phyloP scores from a whole-genome alignment of 2,888 invertebrate species.

The Tetranychus piercei region DNA sequence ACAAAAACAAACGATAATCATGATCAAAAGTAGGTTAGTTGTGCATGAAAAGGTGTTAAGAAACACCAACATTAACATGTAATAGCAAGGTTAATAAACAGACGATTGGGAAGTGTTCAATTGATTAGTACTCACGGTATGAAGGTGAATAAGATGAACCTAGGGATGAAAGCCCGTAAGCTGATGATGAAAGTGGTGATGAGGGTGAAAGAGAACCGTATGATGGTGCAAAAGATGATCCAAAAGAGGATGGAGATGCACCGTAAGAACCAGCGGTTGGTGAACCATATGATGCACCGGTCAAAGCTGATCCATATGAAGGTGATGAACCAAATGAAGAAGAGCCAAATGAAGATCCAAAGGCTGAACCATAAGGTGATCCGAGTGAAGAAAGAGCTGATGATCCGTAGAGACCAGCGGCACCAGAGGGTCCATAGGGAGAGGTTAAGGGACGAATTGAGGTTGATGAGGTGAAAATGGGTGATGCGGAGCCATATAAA shows the following conservation, averaged over 20 bases:
- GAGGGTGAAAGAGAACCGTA: background rate
- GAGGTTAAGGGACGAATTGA: background rate
- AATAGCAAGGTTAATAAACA: background rate
- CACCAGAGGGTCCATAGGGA: background rate
- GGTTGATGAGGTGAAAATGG: constrained; percentile 10
- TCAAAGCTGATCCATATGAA: background rate
- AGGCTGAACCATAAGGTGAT: background rate
- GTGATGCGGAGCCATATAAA: background rate
- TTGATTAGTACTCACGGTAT: background rate
- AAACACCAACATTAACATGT: too few relatives aligned
- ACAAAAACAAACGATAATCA: background rate
- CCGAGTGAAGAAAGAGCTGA: background rate
- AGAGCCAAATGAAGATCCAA: constrained; percentile 3
- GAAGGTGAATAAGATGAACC: background rate
- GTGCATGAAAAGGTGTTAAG: background rate
- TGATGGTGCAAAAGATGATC: constrained; percentile 3
- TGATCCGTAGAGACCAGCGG: background rate
- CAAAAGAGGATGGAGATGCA: constrained; percentile 2
- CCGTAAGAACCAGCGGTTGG: background rate
- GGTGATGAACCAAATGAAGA: constrained; percentile 4
- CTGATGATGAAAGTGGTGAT: background rate
- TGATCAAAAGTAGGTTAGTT: background rate
- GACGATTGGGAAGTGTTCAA: background rate
- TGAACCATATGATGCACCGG: background rate
- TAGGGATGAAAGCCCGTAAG: background rate